phyloP scores from a whole-genome alignment of 2,113 vertebrate species.

The Girardinichthys multiradiatus region DNA sequence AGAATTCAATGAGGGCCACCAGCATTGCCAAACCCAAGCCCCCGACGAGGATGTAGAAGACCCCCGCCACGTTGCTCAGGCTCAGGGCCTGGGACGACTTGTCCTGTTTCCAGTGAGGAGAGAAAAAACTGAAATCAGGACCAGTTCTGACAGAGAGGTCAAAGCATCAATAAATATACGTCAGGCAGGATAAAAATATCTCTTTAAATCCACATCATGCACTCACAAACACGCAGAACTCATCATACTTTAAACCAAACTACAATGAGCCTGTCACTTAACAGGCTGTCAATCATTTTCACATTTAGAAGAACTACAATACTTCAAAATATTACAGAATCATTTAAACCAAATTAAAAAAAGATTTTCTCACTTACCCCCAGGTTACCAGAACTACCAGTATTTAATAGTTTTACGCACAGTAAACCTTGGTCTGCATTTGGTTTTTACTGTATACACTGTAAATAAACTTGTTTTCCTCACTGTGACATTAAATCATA shows the following conservation, averaged over 20 bases:
- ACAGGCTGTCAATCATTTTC: conserved; percentile 2
- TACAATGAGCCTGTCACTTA: conserved; percentile 11
- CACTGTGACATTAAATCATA: background rate
- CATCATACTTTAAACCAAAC: conserved; percentile 20
- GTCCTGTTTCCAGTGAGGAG: conserved; percentile 82
- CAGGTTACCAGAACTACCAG: too few relatives aligned
- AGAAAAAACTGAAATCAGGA: conserved; percentile 61
- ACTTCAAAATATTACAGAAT: background rate
- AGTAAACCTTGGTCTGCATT: background rate
- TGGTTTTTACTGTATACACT: too few relatives aligned
- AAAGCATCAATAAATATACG: conserved; percentile 24
- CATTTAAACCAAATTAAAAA: conserved; percentile 7
- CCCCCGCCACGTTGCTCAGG: conserved; percentile 99
- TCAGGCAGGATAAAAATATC: background rate
- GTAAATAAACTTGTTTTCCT: background rate
- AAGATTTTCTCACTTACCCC: conserved; percentile 2
- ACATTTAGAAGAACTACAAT: background rate
- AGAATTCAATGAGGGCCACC: conserved; percentile 99
- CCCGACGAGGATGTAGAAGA: conserved; percentile 99
- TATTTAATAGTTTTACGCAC: background rate
- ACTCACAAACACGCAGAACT: conserved; percentile 23
- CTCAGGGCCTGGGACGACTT: conserved; percentile 97
- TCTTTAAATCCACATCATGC: conserved; percentile 10
- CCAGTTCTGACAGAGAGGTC: background rate
- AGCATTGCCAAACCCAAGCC: conserved; percentile 99